Percentiles rank a stretch among this genome's conserved stretches.
Evolutionary conservation across 2,888 invertebrate genomes (phyloP).

Genomic region (Hirtodrosophila confusa): DNA sequence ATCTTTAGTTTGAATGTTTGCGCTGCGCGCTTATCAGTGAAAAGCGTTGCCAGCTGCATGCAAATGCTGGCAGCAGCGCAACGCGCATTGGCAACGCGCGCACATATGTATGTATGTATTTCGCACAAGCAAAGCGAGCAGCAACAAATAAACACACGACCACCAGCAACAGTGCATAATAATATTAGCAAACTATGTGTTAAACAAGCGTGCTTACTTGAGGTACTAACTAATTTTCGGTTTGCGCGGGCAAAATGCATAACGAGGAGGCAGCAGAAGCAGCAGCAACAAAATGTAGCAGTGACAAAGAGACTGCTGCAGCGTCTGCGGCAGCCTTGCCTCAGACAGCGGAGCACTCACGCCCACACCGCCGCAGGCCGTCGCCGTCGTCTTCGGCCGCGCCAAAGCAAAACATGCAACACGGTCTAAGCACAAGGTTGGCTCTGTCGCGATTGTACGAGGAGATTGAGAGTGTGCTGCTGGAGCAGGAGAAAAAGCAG

Average conservation of each 20-base stretch:
- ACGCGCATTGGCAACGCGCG: slow-evolving; percentile 43
- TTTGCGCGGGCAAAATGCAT: slow-evolving; percentile 25
- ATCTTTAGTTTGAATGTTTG: slow-evolving; percentile 26
- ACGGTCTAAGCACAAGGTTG: slow-evolving; percentile 85
- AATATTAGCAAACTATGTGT: slow-evolving; percentile 28
- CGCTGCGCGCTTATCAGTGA: slow-evolving; percentile 43
- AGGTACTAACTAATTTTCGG: slow-evolving; percentile 15
- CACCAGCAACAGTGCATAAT: slow-evolving; percentile 16
- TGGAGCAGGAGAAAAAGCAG: slow-evolving; percentile 87
- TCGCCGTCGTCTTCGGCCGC: slow-evolving; percentile 21
- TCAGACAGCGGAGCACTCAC: slow-evolving; percentile 16
- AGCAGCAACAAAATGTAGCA: slow-evolving; percentile 31
- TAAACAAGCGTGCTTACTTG: slow-evolving; percentile 20
- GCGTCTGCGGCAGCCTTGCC: slow-evolving; percentile 35
- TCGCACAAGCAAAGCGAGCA: slow-evolving; percentile 45
- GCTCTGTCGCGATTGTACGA: slow-evolving; percentile 89
- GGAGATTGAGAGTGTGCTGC: slow-evolving; percentile 88
- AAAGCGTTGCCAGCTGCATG: slow-evolving; percentile 44
- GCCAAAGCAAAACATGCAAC: slow-evolving; percentile 34
- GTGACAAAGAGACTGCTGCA: slow-evolving; percentile 31
- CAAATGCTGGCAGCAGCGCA: slow-evolving; percentile 16
- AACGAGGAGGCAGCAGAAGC: slow-evolving; percentile 15
- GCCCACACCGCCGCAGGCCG: slow-evolving; percentile 1
- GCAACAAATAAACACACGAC: slow-evolving; percentile 47
- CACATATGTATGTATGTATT: slow-evolving; percentile 46